Evolutionary conservation across 2,888 invertebrate species (phyloP).

Genomic region (Standfussiana lucernea): DNA sequence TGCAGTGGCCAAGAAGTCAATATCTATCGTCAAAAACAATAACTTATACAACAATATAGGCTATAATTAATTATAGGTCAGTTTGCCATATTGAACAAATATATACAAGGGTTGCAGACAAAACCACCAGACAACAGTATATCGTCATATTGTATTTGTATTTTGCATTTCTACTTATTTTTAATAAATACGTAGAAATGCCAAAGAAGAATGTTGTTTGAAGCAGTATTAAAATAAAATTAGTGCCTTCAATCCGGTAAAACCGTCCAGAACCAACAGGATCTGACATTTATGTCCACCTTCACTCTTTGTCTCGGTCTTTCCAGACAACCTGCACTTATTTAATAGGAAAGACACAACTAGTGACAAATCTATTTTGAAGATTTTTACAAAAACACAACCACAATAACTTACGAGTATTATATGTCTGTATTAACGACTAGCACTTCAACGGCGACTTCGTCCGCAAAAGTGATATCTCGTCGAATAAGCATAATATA

Average conservation of each 20-base stretch:
- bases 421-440: too few relatives aligned
- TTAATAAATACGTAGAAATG: too few relatives aligned
- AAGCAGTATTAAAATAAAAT: not conserved
- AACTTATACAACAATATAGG: conserved; percentile 20
- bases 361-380: too few relatives aligned
- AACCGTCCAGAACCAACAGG: not conserved
- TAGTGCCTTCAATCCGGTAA: not conserved
- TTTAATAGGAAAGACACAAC: too few relatives aligned
- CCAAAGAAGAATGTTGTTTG: too few relatives aligned
- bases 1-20: not conserved
- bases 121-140: conserved; percentile 25
- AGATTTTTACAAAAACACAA: too few relatives aligned
- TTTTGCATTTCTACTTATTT: too few relatives aligned
- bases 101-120: conserved; percentile 20
- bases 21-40: conserved; percentile 25
- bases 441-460: too few relatives aligned
- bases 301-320: not conserved
- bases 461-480: too few relatives aligned
- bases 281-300: not conserved
- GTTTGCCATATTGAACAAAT: conserved; percentile 32
- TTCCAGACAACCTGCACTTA: not conserved
- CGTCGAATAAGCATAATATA: too few relatives aligned
- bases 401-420: too few relatives aligned
- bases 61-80: conserved; percentile 29
- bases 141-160: conserved; percentile 37